phyloP scores from a whole-genome alignment of 2,888 invertebrate species.

The Malacosoma neustria region DNA sequence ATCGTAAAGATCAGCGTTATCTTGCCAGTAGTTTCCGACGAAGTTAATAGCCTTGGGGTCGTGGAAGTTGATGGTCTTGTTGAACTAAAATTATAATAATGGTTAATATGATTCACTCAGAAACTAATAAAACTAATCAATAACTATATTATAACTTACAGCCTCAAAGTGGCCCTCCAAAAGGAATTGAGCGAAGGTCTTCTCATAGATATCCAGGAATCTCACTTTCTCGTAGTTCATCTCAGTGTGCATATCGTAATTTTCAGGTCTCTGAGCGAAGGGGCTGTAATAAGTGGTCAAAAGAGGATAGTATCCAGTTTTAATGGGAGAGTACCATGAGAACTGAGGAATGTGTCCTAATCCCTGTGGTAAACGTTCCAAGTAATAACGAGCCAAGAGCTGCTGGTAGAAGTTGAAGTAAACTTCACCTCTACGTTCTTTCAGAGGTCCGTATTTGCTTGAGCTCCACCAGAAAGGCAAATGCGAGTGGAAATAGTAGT shows the following conservation, averaged over 20 bases:
- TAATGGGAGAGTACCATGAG: slow-evolving; percentile 77
- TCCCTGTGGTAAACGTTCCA: slow-evolving; percentile 80
- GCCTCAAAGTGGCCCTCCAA: slow-evolving; percentile 76
- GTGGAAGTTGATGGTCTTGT: slow-evolving; percentile 41
- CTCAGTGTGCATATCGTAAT: slow-evolving; percentile 75
- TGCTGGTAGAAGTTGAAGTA: slow-evolving; percentile 81
- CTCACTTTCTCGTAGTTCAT: slow-evolving; percentile 55
- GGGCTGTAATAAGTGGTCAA: slow-evolving; percentile 35
- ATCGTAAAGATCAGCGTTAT: slow-evolving; percentile 64
- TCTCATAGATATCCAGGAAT: slow-evolving; percentile 77
- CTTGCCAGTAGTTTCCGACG: slow-evolving; percentile 73
- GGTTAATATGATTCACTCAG: neutral
- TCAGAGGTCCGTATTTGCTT: slow-evolving; percentile 54
- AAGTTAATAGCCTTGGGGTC: slow-evolving; percentile 65
- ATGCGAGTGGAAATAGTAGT: slow-evolving; percentile 77
- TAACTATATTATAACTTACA: slow-evolving; percentile 25
- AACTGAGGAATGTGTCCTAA: slow-evolving; percentile 76
- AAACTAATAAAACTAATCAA: neutral
- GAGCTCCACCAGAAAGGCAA: slow-evolving; percentile 78
- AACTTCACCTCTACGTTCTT: slow-evolving; percentile 77
- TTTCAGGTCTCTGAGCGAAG: slow-evolving; percentile 73
- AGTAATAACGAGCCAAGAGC: slow-evolving; percentile 79
- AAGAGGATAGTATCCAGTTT: slow-evolving; percentile 42
- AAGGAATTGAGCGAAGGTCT: slow-evolving; percentile 61
- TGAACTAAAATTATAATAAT: slow-evolving; percentile 30